Percentiles rank a stretch among this genome's conserved stretches.
phyloP scores from a whole-genome alignment of 2,888 invertebrate genomes.

The Ganaspis brasiliensis region DNA sequence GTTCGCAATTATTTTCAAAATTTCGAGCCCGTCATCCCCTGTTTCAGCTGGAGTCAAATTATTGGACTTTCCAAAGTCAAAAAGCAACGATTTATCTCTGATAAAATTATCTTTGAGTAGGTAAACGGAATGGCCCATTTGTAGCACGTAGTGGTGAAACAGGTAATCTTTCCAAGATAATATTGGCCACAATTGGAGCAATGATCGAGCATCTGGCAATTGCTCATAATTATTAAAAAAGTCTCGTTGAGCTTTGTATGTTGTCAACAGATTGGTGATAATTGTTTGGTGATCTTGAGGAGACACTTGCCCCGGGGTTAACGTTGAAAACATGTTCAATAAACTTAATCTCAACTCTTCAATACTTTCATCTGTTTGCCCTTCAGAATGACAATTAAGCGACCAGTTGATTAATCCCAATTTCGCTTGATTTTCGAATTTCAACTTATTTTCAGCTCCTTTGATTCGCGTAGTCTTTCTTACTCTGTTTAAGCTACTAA shows the following conservation, averaged over 20 bases:
- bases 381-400: neutral
- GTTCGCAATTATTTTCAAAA: too few species aligned
- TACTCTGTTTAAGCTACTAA: neutral
- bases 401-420: neutral
- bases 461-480: too few species aligned
- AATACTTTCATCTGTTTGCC: neutral
- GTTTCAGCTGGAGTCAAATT: too few species aligned
- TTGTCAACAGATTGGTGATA: neutral
- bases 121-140: neutral
- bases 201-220: neutral
- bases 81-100: too few species aligned
- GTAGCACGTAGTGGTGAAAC: neutral
- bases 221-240: slow-evolving; percentile 23
- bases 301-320: too few species aligned
- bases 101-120: too few species aligned
- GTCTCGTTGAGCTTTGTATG: slow-evolving; percentile 1
- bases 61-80: too few species aligned
- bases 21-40: too few species aligned
- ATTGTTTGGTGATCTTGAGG: neutral
- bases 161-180: neutral
- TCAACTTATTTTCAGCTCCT: too few species aligned
- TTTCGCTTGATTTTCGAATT: neutral
- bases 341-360: neutral
- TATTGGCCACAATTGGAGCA: neutral
- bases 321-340: neutral